Evolutionary conservation across 2,888 invertebrate species (phyloP).

Genomic region (Polyommatus iphigenia): DNA sequence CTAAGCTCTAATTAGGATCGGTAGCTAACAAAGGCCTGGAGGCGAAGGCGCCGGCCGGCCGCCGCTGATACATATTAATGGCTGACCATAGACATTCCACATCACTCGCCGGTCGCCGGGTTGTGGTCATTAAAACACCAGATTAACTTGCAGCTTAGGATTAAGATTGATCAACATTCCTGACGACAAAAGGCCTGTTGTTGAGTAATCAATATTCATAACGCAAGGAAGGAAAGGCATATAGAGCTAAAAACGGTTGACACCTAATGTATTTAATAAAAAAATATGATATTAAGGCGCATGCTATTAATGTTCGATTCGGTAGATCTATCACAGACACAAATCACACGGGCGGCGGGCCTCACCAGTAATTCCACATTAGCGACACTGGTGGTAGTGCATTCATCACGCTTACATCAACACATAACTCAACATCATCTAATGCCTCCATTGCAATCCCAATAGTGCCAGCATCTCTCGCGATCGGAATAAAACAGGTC

Average conservation of each 20-base stretch:
- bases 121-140: not conserved
- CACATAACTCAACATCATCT: not conserved
- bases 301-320: not conserved
- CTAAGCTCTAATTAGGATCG: not conserved
- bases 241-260: not conserved
- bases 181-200: not conserved
- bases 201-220: too few relatives aligned
- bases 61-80: constrained; percentile 9
- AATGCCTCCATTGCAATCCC: not conserved
- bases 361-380: not conserved
- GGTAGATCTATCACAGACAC: not conserved
- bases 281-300: not conserved
- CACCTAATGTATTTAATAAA: not conserved
- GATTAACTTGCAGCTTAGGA: not conserved
- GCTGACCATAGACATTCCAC: not conserved
- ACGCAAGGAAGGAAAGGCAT: too few relatives aligned
- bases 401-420: not conserved
- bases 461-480: too few relatives aligned
- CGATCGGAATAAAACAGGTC: too few relatives aligned
- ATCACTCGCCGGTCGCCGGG: not conserved
- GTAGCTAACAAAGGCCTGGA: not conserved
- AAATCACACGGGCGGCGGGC: not conserved
- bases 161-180: not conserved
- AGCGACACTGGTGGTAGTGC: not conserved
- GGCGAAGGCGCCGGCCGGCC: not conserved